Conservation (phyloP, 2,113 vertebrate species). For the Ictalurus punctatus region DNA sequence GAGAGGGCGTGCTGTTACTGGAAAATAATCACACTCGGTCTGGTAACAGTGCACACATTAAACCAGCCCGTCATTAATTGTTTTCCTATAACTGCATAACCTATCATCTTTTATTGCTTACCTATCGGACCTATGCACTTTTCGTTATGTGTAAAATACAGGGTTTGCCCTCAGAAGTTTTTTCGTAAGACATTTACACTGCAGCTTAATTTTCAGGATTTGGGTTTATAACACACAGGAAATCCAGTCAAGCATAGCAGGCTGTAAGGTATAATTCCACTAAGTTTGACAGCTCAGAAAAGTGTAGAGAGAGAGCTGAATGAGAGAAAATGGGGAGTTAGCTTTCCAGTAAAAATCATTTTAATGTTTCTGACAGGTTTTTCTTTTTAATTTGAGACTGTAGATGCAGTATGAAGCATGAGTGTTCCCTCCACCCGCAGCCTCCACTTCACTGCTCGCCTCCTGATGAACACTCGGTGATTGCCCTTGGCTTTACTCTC, state of each 20-base stretch:
- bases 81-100: not conserved
- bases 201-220: slow-evolving; percentile 29
- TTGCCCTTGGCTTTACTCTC: slow-evolving; percentile 42
- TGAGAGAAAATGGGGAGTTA: slow-evolving; percentile 37
- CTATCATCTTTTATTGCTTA: not conserved
- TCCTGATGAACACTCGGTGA: slow-evolving; percentile 40
- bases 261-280: slow-evolving; percentile 36
- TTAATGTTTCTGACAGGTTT: slow-evolving; percentile 48
- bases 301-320: not conserved
- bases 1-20: not conserved
- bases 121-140: not conserved
- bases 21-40: not conserved
- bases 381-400: slow-evolving; percentile 50
- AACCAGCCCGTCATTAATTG: not conserved
- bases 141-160: not conserved
- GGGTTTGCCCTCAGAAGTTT: slow-evolving; percentile 14
- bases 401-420: slow-evolving; percentile 42
- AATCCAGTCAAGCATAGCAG: slow-evolving; percentile 39
- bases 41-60: not conserved
- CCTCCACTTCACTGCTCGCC: slow-evolving; percentile 13
- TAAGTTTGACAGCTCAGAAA: slow-evolving; percentile 50
- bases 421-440: slow-evolving; percentile 32
- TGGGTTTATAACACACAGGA: slow-evolving; percentile 30
- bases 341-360: slow-evolving; percentile 45
- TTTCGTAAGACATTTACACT: slow-evolving; percentile 14